phyloP scores from a whole-genome alignment of 2,113 vertebrate genomes.

The Dicerorhinus sumatrensis region DNA sequence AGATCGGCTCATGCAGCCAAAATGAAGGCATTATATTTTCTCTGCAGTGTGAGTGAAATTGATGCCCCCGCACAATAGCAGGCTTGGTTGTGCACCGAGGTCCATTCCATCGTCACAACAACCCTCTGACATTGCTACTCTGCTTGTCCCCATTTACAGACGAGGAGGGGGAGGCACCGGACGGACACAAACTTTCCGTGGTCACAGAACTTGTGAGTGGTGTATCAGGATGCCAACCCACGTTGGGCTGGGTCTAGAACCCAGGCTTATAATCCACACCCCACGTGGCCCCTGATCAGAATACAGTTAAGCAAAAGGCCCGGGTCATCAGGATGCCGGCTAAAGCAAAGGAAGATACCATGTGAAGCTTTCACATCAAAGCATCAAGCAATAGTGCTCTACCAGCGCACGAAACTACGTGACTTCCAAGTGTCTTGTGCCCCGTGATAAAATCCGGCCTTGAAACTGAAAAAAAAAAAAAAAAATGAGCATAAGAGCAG shows the following conservation, averaged over 20 bases:
- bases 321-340: background rate
- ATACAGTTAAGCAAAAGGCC: background rate
- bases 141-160: background rate
- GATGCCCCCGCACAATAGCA: fast-evolving
- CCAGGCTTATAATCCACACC: background rate
- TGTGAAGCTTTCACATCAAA: background rate
- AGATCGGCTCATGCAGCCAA: background rate
- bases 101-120: background rate
- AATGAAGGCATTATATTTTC: background rate
- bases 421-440: background rate
- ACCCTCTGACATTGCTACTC: background rate
- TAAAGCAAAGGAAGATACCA: background rate
- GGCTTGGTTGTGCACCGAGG: background rate
- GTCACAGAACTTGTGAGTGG: background rate
- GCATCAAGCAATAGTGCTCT: background rate
- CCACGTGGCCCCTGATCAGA: background rate
- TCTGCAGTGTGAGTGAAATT: background rate
- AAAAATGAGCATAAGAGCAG: background rate
- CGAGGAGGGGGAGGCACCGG: background rate
- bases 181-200: background rate
- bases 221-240: background rate
- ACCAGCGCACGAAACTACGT: background rate
- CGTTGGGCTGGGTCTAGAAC: fast-evolving
- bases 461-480: background rate
- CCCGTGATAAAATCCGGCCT: background rate